Base-by-base conservation (phyloP, 2,888 invertebrate genomes). In the Drosophila sordidula region DNA sequence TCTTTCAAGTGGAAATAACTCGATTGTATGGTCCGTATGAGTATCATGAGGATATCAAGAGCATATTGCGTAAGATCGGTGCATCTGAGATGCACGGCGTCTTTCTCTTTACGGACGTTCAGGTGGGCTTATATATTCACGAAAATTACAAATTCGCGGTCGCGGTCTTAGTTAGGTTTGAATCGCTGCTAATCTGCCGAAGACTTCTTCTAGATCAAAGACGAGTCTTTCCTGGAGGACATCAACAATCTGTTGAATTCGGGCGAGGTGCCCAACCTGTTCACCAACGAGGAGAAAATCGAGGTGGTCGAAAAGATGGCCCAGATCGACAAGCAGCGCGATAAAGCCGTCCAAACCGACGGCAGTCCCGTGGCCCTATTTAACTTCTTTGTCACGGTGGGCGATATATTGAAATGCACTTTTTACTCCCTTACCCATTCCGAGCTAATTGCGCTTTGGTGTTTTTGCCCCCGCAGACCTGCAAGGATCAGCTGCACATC, bases 231-330 rank as follows among this genome's bases (percentile, higher is more conserved):
- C 90, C 93, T 98, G 51, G 98, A 98, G 92, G 98, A 98, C 87
- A 95, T 98, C 1, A 98, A 96, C 90, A 98, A 98, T 90, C 94
- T 98, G 92, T 92, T 98, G 45, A 98, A 98, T 91, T 96, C 97
- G 0, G 98, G 98, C 3, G 98, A 98, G 93, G 97, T 98, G 0
- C 98, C 98, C 0, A 98, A 98, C 92, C 94, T 98, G 54, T 98
- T 97, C 89, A 93, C 94, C 11, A 93, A 94, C 4, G 98, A 98
- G 80, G 98, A 98, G 90, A 97, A 96, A 90, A 94, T 95, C 3
- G 98, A 98, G 89, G 93, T 98, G 32, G 97, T 96, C 91, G 98
- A 98, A 88, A 98, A 97, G 92, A 98, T 98, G 98, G 93, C 97
- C 87, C 93, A 95, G 93, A 94, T 98, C 59, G 99, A 98, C 91